Base-by-base conservation (phyloP, 1,140 invertebrate genomes). In the Macrobrachium nipponense region DNA sequence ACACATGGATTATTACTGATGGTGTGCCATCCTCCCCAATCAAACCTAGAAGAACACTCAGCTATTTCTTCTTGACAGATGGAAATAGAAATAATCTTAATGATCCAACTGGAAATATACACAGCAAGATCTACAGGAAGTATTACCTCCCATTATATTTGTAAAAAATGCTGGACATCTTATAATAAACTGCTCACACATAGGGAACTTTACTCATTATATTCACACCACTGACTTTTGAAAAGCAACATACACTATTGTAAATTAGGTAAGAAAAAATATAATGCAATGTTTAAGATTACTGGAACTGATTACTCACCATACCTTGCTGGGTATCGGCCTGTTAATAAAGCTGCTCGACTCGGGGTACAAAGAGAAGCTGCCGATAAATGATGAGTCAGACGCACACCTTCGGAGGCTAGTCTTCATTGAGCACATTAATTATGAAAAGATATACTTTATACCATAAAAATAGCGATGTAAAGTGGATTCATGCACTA, bases 351-450 rank as follows among this genome's bases (percentile, higher is more conserved):
- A 14, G 91, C 91, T 14, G 91, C 89, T 79, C 91, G 87, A 79
- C 90, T 91, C 4, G 91, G 91, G 12, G 91, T 91, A 75, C 91
- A 92, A 27, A 91, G 84, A 64, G 90, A 89, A n/a, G 91, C 91
- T 10, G 90, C 90, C 4, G 90, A 81, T n/a, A 91, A 73, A 77
- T 90, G 90, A 68, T 92, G 91, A 12, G 89, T 91, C 59, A 91
- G 88, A 80, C 89, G 90, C 0, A 89, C 89, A 6, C 91, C 91
- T 64, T 90, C 87, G 3, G 12, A 51, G 12, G 51, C 51, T 51
- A 51, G 8, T 51, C 51, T 51, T 51, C 51, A 51, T 51, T 51
- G 51, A 51, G 51, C 8, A 12, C 12, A 51, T 51, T 51, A 2
- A 51, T 51, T 6, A 51, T 51, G 51, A 36, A 4, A 36, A 36